Evolutionary conservation across 2,888 invertebrate genomes (phyloP), one percentile per base, ranked within the genome.

Genomic region (Sesia apiformis): DNA sequence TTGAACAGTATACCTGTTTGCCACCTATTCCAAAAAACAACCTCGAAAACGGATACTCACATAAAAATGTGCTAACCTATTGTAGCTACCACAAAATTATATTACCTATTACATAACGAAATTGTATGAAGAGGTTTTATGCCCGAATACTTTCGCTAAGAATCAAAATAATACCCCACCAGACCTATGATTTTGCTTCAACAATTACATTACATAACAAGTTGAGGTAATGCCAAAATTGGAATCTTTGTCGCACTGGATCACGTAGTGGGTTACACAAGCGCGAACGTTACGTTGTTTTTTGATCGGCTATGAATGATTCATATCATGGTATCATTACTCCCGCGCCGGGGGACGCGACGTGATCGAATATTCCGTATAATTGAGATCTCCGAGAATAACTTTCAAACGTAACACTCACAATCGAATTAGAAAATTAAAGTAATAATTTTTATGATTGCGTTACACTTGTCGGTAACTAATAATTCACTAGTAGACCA

Each of bases 181-280:
- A 70, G 70, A 70, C 72, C 66, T 78, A 72, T 76, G 68, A 77
- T 81, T 81, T 80, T 79, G 81, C 84, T 84, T 84, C 79, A 75
- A 72, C 82, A 81, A 86, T 86, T 83, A 82, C 63, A 77, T 87
- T 87, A 76, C 81, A 78, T 85, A 87, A 87, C 74, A 65, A 65
- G 70, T 70, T 65, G 66, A 70, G 50, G 46, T 46, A 46, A 46
- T 23, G 46, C 46, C 8, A 46, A 46, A 50, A 50, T 50, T 50
- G 38, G 66, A 69, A 71, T 76, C 72, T 78, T 71, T 72, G 64
- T 69, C 73, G 84, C 64, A 75, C 82, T 83, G 72, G 78, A 85
- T 86, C 88, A 88, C 88, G 88, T 88, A 78, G 72, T 61, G 58
- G 63, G 81, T 87, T 86, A 81, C 84, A 84, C 86, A 86, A 88